A percentile compares a stretch with the other conserved stretches of the same genome.
phyloP scores from a whole-genome alignment of 2,113 vertebrate species.

The Lophotis ruficrista region DNA sequence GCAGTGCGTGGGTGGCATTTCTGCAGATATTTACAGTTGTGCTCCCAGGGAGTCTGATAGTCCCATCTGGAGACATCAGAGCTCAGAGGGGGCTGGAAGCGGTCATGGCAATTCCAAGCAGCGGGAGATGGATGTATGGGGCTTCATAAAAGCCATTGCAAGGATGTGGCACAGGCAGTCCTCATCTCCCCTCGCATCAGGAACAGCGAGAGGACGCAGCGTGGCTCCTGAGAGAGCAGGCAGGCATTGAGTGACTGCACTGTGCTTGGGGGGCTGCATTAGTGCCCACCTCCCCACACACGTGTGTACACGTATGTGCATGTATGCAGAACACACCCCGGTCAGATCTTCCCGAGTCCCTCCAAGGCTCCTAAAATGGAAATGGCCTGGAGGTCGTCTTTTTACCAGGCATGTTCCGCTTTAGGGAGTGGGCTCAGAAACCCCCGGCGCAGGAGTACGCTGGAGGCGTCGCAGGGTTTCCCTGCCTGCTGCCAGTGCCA shows the following conservation, averaged over 20 bases:
- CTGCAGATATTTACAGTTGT: conserved; percentile 4
- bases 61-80: conserved; percentile 23
- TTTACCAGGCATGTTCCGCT: not conserved
- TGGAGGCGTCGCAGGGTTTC: rapidly evolving
- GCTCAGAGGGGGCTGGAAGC: not conserved
- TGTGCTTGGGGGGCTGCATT: not conserved
- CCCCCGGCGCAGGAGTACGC: rapidly evolving
- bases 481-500: not conserved
- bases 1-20: not conserved
- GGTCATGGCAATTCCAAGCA: conserved; percentile 2
- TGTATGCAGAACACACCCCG: rapidly evolving
- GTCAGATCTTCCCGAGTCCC: not conserved
- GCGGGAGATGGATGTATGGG: not conserved
- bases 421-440: not conserved
- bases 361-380: not conserved
- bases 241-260: not conserved
- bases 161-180: not conserved
- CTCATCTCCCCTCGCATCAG: not conserved
- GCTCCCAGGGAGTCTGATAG: not conserved
- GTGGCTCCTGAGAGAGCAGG: not conserved
- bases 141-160: not conserved
- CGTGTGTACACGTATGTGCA: rapidly evolving
- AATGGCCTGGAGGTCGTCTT: not conserved
- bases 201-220: not conserved
- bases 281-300: not conserved